Conservation (phyloP, 2,113 vertebrate genomes). For the Zootoca vivipara region DNA sequence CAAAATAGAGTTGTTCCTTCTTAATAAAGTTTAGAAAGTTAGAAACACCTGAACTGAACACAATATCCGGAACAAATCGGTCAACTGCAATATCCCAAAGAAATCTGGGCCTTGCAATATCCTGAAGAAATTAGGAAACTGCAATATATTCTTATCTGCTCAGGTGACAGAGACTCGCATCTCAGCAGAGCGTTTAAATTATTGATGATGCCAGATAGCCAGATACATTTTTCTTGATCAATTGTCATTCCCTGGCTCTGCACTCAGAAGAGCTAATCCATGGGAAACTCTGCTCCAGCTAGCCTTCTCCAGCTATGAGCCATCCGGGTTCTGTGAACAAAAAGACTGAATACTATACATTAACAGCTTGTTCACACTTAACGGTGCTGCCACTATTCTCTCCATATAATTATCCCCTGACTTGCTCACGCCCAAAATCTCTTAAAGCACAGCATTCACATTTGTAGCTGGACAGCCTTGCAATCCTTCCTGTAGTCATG, state of each 20-base stretch:
- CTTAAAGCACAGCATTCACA: background rate
- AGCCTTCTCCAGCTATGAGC: background rate
- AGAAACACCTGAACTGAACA: background rate
- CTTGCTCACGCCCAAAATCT: background rate
- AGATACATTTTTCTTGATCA: background rate
- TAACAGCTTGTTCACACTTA: background rate
- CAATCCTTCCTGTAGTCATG: background rate
- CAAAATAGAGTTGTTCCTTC: background rate
- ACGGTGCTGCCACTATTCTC: background rate
- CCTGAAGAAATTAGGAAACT: background rate
- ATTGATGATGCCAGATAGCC: background rate
- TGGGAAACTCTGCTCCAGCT: background rate
- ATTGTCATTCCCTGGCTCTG: background rate
- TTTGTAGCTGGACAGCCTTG: too few relatives aligned
- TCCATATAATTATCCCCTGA: background rate
- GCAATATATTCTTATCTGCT: background rate
- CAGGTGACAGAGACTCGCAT: background rate
- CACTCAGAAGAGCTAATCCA: background rate
- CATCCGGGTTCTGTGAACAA: background rate
- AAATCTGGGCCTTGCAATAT: background rate
- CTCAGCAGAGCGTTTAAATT: background rate
- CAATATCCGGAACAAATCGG: background rate
- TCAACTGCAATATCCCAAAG: background rate
- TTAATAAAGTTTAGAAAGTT: background rate
- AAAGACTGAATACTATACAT: background rate